Percentiles rank a stretch among this genome's conserved stretches.
Evolutionary conservation across 2,113 vertebrate genomes (phyloP).

Genomic region (Dromiciops gliroides): DNA sequence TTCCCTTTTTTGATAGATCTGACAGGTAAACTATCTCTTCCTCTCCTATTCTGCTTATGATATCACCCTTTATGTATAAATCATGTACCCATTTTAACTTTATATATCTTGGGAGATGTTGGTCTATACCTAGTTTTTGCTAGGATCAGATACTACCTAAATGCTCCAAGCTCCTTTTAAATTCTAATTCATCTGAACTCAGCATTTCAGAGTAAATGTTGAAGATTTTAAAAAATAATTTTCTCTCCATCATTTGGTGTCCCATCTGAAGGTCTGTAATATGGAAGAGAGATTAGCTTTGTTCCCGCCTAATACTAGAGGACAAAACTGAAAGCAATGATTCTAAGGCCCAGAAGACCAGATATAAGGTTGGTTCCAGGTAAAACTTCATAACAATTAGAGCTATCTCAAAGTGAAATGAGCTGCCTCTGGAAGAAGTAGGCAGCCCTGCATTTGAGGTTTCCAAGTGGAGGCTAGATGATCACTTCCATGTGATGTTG

Average conservation of each 20-base stretch:
- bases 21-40: too few species aligned
- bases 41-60: too few species aligned
- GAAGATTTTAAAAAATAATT: background rate
- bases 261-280: background rate
- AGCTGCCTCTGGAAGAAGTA: background rate
- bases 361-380: too few species aligned
- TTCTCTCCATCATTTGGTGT: background rate
- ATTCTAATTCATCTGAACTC: background rate
- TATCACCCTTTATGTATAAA: too few species aligned
- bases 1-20: too few species aligned
- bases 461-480: background rate
- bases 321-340: too few species aligned
- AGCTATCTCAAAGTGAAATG: background rate
- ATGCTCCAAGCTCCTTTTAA: background rate
- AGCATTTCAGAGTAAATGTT: background rate
- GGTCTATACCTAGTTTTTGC: too few species aligned
- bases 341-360: too few species aligned
- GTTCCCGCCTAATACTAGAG: background rate
- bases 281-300: background rate
- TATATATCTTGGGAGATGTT: too few species aligned
- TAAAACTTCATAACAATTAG: background rate
- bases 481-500: background rate
- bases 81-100: too few species aligned
- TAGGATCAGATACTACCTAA: background rate
- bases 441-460: too few species aligned